Evolutionary conservation across 2,797 vertebrate species (phyloP).

Genomic region (Anguilla marmorata): DNA sequence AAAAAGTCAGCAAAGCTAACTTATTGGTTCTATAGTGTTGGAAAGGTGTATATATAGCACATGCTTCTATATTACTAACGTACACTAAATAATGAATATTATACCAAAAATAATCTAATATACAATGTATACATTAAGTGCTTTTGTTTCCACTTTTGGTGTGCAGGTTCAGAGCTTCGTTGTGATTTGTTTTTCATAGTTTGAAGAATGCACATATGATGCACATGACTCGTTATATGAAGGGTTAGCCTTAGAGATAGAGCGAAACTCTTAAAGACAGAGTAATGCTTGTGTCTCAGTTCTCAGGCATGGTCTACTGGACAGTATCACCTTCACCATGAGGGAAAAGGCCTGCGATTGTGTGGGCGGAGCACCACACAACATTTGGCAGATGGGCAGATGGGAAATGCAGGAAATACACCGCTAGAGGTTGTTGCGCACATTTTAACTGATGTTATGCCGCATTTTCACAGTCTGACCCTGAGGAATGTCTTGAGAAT

Average conservation of each 20-base stretch:
- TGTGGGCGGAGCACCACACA: constrained; percentile 17
- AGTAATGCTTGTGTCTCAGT: constrained; percentile 34
- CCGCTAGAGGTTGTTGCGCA: not conserved
- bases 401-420: constrained; percentile 42
- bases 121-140: constrained; percentile 73
- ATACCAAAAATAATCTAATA: constrained; percentile 75
- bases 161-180: constrained; percentile 69
- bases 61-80: constrained; percentile 72
- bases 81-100: constrained; percentile 75
- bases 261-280: constrained; percentile 13
- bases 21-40: constrained; percentile 66
- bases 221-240: constrained; percentile 63
- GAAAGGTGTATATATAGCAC: constrained; percentile 66
- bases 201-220: constrained; percentile 67
- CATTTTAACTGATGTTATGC: not conserved
- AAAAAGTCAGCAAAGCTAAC: constrained; percentile 54
- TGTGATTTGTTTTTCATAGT: constrained; percentile 61
- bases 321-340: constrained; percentile 50
- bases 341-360: constrained; percentile 45
- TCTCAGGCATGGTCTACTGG: constrained; percentile 54
- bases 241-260: constrained; percentile 63
- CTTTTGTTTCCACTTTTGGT: constrained; percentile 68
- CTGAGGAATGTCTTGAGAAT: constrained; percentile 6
- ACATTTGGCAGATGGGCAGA: not conserved
- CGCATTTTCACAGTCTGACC: constrained; percentile 13